Evolutionary conservation across 1,140 invertebrate species (phyloP), one percentile per base, ranked within the genome.

Genomic region (Lordiphosa mommai): DNA sequence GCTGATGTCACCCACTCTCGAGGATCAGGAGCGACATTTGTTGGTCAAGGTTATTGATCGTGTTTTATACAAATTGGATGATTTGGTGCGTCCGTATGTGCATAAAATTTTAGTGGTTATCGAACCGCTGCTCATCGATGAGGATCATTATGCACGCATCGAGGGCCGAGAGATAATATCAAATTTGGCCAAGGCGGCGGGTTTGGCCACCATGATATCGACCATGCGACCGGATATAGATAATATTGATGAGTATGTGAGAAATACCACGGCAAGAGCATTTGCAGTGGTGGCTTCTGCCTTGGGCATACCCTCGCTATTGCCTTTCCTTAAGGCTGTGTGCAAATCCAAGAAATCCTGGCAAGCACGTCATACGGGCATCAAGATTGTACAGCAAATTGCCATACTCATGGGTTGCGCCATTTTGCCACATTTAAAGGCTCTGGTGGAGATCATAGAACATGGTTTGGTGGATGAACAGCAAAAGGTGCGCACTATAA

Each of bases 181-280:
- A 0, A 99, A 99, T 91, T 91, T 99, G 72, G 98, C 99, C 0
- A 99, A 99, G 91, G 99, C 99, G 12, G 99, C 99, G n/a, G 99
- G 99, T 57, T 91, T 99, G 17, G 99, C 99, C 0, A 99, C 99
- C 5, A 99, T 99, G 99, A 99, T 99, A 79, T 99, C 98, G 0
- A 99, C 98, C 0, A 99, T 99, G 99, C 92, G 99, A 90, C 99
- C 99, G 3, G 99, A 99, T 91, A 99, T 99, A 87, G 99, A 99
- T 89, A 99, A 99, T 88, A 99, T 99, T 79, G 99, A 99, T 90
- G 99, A 99, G 91, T 99, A 99, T 73, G 99, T 99, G 0, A 92
- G 99, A 88, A 99, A 99, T 89, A 99, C 99, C 0, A 99, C 99
- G 6, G 98, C 99, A 1, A 91, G 99, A 77, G 99, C 99, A 0